phyloP scores from a whole-genome alignment of 2,797 vertebrate species.

The Sciurus carolinensis region DNA sequence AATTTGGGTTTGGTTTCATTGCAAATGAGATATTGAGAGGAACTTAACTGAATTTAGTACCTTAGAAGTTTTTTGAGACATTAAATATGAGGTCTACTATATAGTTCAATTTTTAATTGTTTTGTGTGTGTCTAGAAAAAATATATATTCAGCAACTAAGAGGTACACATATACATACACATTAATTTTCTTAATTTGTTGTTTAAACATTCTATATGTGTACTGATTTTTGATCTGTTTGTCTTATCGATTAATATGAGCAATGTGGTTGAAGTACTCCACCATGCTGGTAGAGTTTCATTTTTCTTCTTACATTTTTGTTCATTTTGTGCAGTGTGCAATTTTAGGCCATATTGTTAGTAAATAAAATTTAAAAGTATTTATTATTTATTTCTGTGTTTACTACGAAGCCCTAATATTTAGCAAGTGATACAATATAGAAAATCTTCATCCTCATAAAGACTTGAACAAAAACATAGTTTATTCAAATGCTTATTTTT shows the following conservation, averaged over 20 bases:
- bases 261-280: neutral
- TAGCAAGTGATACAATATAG: neutral
- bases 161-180: neutral
- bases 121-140: neutral
- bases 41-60: neutral
- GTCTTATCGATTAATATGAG: neutral
- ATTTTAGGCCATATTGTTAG: neutral
- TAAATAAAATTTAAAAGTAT: neutral
- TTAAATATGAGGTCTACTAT: neutral
- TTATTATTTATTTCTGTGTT: neutral
- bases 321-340: neutral
- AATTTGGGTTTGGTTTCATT: neutral
- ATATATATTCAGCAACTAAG: neutral
- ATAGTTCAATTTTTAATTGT: neutral
- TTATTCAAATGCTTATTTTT: neutral
- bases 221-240: neutral
- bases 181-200: neutral
- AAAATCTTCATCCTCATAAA: neutral
- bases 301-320: neutral
- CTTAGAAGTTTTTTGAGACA: neutral
- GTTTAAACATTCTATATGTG: neutral
- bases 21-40: neutral
- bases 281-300: neutral
- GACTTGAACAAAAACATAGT: neutral
- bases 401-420: neutral